Conservation (phyloP, 1,140 invertebrate genomes). For the Drosophila seguyi region DNA sequence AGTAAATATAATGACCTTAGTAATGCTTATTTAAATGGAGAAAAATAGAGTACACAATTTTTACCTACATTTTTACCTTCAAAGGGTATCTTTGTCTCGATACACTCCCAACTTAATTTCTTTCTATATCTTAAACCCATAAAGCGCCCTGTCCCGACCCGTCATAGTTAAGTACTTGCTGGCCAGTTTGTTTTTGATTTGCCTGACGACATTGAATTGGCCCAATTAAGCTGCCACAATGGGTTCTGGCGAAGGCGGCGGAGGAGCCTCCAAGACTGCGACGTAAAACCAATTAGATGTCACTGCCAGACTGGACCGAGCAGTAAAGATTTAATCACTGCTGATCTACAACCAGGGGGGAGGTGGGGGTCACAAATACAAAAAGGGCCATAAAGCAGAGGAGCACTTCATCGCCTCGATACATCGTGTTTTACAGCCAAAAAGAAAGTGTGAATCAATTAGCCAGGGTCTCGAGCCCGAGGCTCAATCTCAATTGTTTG, state of each 20-base stretch:
- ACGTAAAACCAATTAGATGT: slow-evolving; percentile 54
- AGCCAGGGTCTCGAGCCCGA: slow-evolving; percentile 35
- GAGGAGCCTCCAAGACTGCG: background rate
- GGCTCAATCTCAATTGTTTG: slow-evolving; percentile 71
- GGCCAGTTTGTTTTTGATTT: slow-evolving; percentile 57
- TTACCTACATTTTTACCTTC: rapidly evolving
- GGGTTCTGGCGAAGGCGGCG: background rate
- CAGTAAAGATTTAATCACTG: slow-evolving; percentile 77
- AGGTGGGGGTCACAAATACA: background rate
- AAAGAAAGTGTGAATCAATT: slow-evolving; percentile 84
- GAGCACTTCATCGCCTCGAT: slow-evolving; percentile 36
- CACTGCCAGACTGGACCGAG: slow-evolving; percentile 31
- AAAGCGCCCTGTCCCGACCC: slow-evolving; percentile 21
- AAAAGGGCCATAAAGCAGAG: slow-evolving; percentile 20
- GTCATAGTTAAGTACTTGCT: slow-evolving; percentile 34
- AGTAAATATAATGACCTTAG: no score
- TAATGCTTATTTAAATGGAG: background rate
- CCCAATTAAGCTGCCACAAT: slow-evolving; percentile 60
- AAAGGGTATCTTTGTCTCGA: background rate
- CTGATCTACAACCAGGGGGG: slow-evolving; percentile 39
- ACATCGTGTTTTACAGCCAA: slow-evolving; percentile 80
- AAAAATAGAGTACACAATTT: rapidly evolving
- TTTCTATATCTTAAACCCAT: slow-evolving; percentile 13
- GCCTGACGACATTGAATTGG: slow-evolving; percentile 38
- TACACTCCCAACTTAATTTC: background rate